Base-by-base conservation (phyloP, 2,888 invertebrate genomes). In the Pseudanteris insignis region DNA sequence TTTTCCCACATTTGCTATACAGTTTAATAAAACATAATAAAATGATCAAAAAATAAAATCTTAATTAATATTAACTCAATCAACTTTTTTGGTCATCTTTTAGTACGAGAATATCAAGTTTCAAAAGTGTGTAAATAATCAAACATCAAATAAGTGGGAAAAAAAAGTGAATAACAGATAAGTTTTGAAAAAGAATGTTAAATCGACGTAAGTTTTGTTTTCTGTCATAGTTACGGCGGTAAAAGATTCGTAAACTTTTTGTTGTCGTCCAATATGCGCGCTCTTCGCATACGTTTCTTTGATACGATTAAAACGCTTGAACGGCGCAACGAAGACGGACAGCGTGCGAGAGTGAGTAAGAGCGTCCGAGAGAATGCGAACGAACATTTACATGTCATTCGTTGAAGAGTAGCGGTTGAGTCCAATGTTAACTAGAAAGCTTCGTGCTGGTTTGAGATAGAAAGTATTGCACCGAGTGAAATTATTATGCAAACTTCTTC, bases 341-440 rank as follows among this genome's bases (percentile, higher is more conserved):
- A 21, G 38, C 13, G 12, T 9, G 26, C 11, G 48, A 24, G 29
- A 43, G 6, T 25, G n/a, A 29, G 14, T 24, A 10, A 13, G 10
- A 7, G n/a, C 24, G 26, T 7, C 33, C 14, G 26, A 14, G 25
- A 26, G 48, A 37, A 34, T 29, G 57, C 34, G 47, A 55, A 41
- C 29, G 48, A 48, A 29, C 43, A 40, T 48, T 55, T 48, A 34
- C 58, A 44, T 46, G 58, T 50, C 30, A 40, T 47, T 57, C 57
- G 57, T 6, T 34, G 25, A 43, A 43, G 57, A 47, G 55, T 41
- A 47, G 40, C 51, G 51, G 28, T 25, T 36, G 47, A 47, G 47
- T 43, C 57, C 57, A 48, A 48, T 48, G 48, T 57, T 57, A 51
- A 51, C 58, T 51, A 59, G 58, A 59, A 59, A 51, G 58, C 51